These are phyloP conservation scores for Gadopsis marmoratus DNA, from an alignment of 2,797 vertebrate genomes.

Conservation along the genomic window DNA sequence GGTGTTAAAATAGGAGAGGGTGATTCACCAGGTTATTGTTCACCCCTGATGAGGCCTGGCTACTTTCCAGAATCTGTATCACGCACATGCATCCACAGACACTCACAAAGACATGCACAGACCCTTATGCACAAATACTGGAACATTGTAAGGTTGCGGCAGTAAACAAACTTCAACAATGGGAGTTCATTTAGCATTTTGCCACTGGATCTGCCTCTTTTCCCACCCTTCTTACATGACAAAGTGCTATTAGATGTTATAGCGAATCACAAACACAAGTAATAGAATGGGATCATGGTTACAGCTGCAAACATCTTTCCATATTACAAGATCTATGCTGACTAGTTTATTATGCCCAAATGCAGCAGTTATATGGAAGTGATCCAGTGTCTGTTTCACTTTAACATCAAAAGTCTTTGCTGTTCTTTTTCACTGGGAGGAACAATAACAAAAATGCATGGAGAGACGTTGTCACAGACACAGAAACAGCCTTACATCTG, in stretches of 20 bases:
- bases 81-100: slow-evolving; percentile 20
- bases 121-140: slow-evolving; percentile 21
- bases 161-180: slow-evolving; percentile 40
- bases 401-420: slow-evolving; percentile 40
- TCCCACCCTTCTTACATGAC: slow-evolving; percentile 19
- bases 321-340: slow-evolving; percentile 1
- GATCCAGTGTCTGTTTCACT: slow-evolving; percentile 46
- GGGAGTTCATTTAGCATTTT: slow-evolving; percentile 34
- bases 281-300: slow-evolving; percentile 32
- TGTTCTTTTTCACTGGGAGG: slow-evolving; percentile 33
- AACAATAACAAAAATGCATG: slow-evolving; percentile 67
- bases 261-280: slow-evolving; percentile 24
- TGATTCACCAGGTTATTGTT: slow-evolving; percentile 77
- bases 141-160: neutral
- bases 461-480: slow-evolving; percentile 67
- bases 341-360: slow-evolving; percentile 15
- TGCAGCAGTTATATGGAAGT: slow-evolving; percentile 25
- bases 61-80: slow-evolving; percentile 48
- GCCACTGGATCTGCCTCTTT: slow-evolving; percentile 34
- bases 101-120: slow-evolving; percentile 1
- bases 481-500: slow-evolving; percentile 62
- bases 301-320: slow-evolving; percentile 40
- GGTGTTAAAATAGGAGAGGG: slow-evolving; percentile 62
- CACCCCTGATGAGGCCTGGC: slow-evolving; percentile 60
- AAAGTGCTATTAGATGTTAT: slow-evolving; percentile 2